Evolutionary conservation across 1,140 invertebrate species (phyloP).

Genomic region (Drosophila guanche): DNA sequence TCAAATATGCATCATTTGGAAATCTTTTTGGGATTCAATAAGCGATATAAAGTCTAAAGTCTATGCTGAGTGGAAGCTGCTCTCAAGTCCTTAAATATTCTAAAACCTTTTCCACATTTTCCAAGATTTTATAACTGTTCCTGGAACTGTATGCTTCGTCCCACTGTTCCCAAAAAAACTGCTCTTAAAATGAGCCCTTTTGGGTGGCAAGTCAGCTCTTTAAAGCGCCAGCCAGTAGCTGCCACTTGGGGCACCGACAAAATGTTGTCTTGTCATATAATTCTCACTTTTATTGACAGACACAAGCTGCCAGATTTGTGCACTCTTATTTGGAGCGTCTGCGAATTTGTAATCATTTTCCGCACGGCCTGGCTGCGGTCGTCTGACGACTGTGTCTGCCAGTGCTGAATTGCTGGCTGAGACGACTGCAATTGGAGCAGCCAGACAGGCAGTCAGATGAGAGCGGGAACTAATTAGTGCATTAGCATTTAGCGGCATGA

Average conservation of each 20-base stretch:
- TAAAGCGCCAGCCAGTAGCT: constrained; percentile 10
- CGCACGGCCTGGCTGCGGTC: constrained; percentile 20
- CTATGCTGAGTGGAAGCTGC: too few species aligned
- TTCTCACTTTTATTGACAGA: constrained; percentile 64
- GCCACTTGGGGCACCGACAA: neutral
- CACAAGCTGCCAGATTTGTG: constrained; percentile 33
- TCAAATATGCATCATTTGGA: too few species aligned
- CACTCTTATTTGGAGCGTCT: constrained; percentile 51
- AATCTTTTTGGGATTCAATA: too few species aligned
- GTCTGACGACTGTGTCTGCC: constrained; percentile 40
- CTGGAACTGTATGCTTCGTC: neutral
- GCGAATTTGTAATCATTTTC: constrained; percentile 67
- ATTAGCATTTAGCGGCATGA: constrained; percentile 61
- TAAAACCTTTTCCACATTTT: neutral
- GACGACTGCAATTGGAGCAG: constrained; percentile 24
- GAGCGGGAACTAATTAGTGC: constrained; percentile 73
- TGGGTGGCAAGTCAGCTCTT: constrained; percentile 3
- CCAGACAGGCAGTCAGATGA: constrained; percentile 39
- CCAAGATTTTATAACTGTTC: too few species aligned
- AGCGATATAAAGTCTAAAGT: too few species aligned
- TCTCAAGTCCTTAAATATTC: too few species aligned
- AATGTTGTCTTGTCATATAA: constrained; percentile 48
- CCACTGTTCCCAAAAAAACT: neutral
- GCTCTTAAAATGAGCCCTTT: neutral
- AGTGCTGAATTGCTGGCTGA: constrained; percentile 14